phyloP scores from a whole-genome alignment of 1,140 invertebrate species.

The Pteromalus puparum region DNA sequence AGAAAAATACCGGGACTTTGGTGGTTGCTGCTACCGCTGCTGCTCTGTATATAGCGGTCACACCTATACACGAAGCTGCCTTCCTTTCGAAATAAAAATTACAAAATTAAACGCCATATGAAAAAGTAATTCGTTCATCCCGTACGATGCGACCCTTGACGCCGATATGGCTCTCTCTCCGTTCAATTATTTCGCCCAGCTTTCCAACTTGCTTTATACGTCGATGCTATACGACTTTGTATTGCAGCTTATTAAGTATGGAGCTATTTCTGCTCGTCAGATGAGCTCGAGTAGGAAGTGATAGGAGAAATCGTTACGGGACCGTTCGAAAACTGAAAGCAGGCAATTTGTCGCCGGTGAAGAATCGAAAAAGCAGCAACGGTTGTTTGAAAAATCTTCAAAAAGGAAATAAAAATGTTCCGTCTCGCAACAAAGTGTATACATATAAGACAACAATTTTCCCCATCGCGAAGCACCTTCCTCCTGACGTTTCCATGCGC shows the following conservation, averaged over 20 bases:
- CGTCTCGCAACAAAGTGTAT: background rate
- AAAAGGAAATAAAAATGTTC: background rate
- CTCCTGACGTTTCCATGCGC: conserved; percentile 43
- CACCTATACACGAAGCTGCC: background rate
- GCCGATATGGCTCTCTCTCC: background rate
- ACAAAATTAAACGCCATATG: background rate
- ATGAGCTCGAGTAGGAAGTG: background rate
- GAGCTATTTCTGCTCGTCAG: background rate
- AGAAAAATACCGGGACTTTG: conserved; percentile 27
- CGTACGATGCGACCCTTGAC: background rate
- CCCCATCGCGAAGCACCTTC: background rate
- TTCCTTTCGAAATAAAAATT: conserved; percentile 11
- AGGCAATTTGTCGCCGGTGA: too few relatives aligned
- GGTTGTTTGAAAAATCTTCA: too few relatives aligned
- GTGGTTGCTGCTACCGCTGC: background rate
- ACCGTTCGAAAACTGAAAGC: too few relatives aligned
- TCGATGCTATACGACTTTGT: background rate
- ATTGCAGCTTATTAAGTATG: background rate
- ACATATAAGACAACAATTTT: conserved; percentile 22
- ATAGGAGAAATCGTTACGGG: too few relatives aligned
- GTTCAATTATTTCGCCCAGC: background rate
- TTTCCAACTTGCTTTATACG: background rate
- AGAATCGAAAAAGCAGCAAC: too few relatives aligned
- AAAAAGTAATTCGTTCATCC: background rate
- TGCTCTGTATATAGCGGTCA: background rate